Evolutionary conservation across 2,113 vertebrate species (phyloP).

Genomic region (Dasyurus viverrinus): DNA sequence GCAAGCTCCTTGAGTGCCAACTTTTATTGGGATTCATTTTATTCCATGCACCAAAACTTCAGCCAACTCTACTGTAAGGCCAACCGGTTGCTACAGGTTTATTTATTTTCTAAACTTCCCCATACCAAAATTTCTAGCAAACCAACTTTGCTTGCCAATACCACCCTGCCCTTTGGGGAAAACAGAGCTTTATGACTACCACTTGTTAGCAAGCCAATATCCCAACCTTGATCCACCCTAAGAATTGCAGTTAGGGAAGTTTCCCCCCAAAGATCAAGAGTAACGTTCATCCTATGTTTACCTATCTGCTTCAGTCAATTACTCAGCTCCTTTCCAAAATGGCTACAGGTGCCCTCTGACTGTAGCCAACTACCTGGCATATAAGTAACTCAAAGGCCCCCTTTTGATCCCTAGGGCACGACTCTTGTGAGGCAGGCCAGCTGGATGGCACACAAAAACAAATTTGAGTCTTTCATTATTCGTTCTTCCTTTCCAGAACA

Average conservation of each 20-base stretch:
- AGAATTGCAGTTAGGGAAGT: neutral
- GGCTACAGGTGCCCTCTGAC: slow-evolving; percentile 21
- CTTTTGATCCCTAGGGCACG: slow-evolving; percentile 11
- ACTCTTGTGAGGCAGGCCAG: neutral
- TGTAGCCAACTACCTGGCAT: slow-evolving; percentile 40
- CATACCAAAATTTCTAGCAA: slow-evolving; percentile 16
- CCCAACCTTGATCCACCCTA: slow-evolving; percentile 14
- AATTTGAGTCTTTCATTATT: neutral
- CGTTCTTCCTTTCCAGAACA: slow-evolving; percentile 19
- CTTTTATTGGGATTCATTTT: neutral
- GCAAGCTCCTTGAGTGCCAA: neutral
- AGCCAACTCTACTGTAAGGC: neutral
- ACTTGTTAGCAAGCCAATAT: slow-evolving; percentile 21
- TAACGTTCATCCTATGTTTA: slow-evolving; percentile 3
- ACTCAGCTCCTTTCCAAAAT: slow-evolving; percentile 11
- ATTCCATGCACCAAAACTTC: neutral
- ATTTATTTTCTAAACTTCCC: slow-evolving; percentile 35
- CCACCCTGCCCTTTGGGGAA: neutral
- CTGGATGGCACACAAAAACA: neutral
- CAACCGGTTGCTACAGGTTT: neutral
- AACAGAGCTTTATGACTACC: slow-evolving; percentile 1
- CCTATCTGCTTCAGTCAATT: neutral
- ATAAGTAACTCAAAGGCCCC: slow-evolving; percentile 30
- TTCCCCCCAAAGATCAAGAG: slow-evolving; percentile 16
- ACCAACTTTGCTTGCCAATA: neutral